phyloP scores from a whole-genome alignment of 1,140 invertebrate genomes.

The Listronotus oregonensis region DNA sequence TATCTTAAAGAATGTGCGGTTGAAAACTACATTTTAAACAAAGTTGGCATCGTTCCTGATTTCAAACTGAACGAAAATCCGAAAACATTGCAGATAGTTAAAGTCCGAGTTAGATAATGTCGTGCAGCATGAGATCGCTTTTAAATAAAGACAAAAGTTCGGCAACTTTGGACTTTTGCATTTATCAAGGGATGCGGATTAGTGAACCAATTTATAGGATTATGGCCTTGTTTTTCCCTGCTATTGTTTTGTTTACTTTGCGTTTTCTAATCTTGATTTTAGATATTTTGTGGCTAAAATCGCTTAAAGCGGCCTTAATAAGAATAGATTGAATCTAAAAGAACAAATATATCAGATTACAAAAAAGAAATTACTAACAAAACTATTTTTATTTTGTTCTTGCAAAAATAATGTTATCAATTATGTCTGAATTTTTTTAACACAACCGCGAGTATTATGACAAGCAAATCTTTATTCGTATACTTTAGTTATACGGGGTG shows the following conservation, averaged over 20 bases:
- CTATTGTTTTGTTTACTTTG: background rate
- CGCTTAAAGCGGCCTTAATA: too few species aligned
- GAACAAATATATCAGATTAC: too few species aligned
- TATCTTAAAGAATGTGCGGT: background rate
- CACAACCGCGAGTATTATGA: too few species aligned
- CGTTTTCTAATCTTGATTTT: background rate
- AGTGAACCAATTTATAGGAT: background rate
- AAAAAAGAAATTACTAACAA: too few species aligned
- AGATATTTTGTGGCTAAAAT: too few species aligned
- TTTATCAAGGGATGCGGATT: slow-evolving; percentile 7
- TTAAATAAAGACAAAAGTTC: slow-evolving; percentile 13
- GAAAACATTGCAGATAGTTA: slow-evolving; percentile 6
- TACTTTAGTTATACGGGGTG: too few species aligned
- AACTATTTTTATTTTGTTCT: too few species aligned
- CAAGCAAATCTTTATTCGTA: too few species aligned
- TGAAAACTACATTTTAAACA: slow-evolving; percentile 8
- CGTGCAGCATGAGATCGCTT: slow-evolving; percentile 4
- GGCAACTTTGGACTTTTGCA: slow-evolving; percentile 2
- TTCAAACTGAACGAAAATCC: slow-evolving; percentile 11
- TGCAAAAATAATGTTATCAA: too few species aligned
- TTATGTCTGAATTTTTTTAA: too few species aligned
- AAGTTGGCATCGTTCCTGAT: slow-evolving; percentile 16
- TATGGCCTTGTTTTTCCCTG: background rate
- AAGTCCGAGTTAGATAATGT: slow-evolving; percentile 16
- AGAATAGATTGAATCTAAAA: too few species aligned